Evolutionary conservation across 2,888 invertebrate genomes (phyloP).

Genomic region (Himalopsyche japonica): DNA sequence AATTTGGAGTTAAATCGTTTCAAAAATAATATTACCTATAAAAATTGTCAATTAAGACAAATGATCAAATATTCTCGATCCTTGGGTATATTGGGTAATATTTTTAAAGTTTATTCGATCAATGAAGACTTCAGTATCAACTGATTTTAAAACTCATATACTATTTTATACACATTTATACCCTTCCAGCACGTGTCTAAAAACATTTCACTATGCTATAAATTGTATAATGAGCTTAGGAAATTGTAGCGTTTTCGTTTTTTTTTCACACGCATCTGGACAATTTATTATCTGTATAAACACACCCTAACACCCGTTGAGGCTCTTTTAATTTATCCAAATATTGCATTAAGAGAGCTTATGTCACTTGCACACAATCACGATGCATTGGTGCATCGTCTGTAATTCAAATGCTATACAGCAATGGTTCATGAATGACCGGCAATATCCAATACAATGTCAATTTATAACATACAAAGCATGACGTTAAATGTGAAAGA

Average conservation of each 20-base stretch:
- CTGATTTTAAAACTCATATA: not conserved
- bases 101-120: too few species aligned
- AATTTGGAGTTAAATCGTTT: too few species aligned
- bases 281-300: constrained; percentile 37
- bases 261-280: constrained; percentile 36
- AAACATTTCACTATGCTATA: not conserved
- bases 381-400: constrained; percentile 13
- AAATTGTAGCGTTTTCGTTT: constrained; percentile 6
- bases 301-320: constrained; percentile 21
- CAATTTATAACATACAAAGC: too few species aligned
- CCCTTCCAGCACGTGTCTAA: not conserved
- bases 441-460: too few species aligned
- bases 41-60: too few species aligned
- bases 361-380: constrained; percentile 39
- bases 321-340: constrained; percentile 40
- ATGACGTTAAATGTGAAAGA: too few species aligned
- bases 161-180: not conserved
- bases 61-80: too few species aligned
- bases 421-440: not conserved
- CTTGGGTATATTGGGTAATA: too few species aligned
- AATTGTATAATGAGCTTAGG: not conserved
- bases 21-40: too few species aligned
- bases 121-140: too few species aligned
- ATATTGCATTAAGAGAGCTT: constrained; percentile 41
- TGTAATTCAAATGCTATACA: constrained; percentile 10